Evolutionary conservation across 1,140 invertebrate species (phyloP).

Genomic region (Diachasmimorpha longicaudata): DNA sequence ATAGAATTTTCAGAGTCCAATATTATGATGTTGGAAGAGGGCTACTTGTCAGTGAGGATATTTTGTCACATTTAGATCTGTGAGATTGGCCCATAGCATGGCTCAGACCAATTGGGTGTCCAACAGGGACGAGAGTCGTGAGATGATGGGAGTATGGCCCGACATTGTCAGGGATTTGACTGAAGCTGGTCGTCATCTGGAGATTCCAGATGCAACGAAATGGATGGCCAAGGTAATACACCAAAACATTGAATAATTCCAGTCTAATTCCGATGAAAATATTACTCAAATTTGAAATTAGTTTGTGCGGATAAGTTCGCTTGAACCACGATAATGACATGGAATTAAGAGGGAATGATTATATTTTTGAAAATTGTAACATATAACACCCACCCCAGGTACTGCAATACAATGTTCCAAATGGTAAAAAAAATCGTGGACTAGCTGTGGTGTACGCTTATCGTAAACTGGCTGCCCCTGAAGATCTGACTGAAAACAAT

Average conservation of each 20-base stretch:
- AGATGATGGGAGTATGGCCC: constrained; percentile 87
- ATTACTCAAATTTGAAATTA: too few species aligned
- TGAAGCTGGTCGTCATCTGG: constrained; percentile 72
- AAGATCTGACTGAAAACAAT: constrained; percentile 77
- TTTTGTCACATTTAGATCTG: constrained; percentile 28
- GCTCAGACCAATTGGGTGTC: constrained; percentile 68
- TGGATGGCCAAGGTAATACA: constrained; percentile 77
- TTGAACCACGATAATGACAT: too few species aligned
- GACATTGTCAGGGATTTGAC: constrained; percentile 84
- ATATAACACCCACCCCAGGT: constrained; percentile 55
- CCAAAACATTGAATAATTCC: too few species aligned
- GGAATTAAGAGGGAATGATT: too few species aligned
- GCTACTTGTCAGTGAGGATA: background rate
- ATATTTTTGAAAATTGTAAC: too few species aligned
- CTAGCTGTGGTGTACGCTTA: constrained; percentile 82
- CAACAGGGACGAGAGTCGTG: constrained; percentile 80
- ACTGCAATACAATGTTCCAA: constrained; percentile 82
- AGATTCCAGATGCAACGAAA: constrained; percentile 78
- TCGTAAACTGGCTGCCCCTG: constrained; percentile 70
- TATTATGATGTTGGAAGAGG: too few species aligned
- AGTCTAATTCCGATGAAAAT: too few species aligned
- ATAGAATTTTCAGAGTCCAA: too few species aligned
- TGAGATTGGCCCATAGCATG: constrained; percentile 52
- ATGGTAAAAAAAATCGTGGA: constrained; percentile 81
- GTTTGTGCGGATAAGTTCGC: too few species aligned